Base-by-base conservation (phyloP, 2,797 vertebrate species). In the Pyrocephalus nanus region DNA sequence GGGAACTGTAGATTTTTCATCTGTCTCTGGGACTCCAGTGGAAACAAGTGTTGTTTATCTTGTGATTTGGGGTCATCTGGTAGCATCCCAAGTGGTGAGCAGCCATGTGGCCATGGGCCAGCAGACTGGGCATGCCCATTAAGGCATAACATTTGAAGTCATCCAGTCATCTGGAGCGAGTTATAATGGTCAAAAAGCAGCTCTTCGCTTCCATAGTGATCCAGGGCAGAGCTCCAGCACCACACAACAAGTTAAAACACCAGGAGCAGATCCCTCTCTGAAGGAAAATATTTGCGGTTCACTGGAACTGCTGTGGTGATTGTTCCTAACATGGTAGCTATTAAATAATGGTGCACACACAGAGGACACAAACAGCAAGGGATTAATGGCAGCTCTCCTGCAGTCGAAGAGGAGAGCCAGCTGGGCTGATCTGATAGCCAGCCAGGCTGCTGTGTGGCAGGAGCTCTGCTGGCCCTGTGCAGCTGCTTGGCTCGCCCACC, bases 221-320 rank as follows among this genome's bases (percentile, higher is more conserved):
- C 71, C 43, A 54, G 74, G 89, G 95, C 93, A 96, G 32, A 57
- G 77, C 87, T 96, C 92, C 95, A 97, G 65, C 73, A 79, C 67
- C 91, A 90, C 73, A 93, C 73, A 93, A 83, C 88, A 93, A 85
- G 77, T 58, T 90, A 25, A 92, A 94, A 93, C 58, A 93, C 67
- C 90, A 94, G 83, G 86, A 85, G 77, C 80, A 93, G 93, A 97
- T 92, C 78, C 67, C 65, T 85, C 71, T 89, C 74, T 2, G 54
- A 95, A 95, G 81, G 80, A 85, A 95, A 95, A 89, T 93, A 89
- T 92, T 96, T 92, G 92, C 20, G 29, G 92, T 93, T 96, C 88
- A 93, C 77, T 96, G 72, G 72, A 96, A 96, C 57, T 87, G 71
- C 95, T 89, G 87, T 77, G 92, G 93, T 54, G 4, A 93, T 88